These are phyloP conservation scores for Scylla paramamosain DNA, from an alignment of 1,140 invertebrate genomes.

Conservation along the genomic window DNA sequence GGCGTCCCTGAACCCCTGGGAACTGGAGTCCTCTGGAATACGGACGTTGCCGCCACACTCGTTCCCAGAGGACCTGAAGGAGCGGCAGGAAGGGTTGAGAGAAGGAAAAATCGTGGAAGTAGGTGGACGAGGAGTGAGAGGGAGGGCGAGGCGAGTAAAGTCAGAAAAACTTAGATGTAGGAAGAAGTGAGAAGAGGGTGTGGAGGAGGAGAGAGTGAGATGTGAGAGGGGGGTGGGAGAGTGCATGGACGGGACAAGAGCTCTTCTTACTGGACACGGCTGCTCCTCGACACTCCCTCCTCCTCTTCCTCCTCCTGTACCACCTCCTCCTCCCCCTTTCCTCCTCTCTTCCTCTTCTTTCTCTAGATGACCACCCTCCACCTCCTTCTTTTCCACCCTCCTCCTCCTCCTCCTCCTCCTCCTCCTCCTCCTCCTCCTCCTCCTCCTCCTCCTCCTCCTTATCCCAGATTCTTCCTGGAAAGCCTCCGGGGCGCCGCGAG, in stretches of 20 bases:
- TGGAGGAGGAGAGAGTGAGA: not conserved
- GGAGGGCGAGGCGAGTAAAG: not conserved
- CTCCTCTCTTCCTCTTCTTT: not conserved
- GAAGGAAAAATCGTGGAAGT: constrained; percentile 9
- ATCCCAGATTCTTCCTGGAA: not conserved
- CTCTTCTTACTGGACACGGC: not conserved
- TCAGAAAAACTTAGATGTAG: not conserved
- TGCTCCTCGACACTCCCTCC: constrained; percentile 22
- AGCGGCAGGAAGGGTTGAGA: not conserved
- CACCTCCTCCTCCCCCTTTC: not conserved
- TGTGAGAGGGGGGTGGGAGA: not conserved
- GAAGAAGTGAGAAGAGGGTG: not conserved
- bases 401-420: too few species aligned
- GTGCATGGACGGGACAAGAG: not conserved
- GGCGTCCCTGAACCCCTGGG: too few species aligned
- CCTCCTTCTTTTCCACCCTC: too few species aligned
- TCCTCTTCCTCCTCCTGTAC: not conserved
- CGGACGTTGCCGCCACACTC: too few species aligned
- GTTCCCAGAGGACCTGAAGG: not conserved
- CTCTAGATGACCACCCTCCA: not conserved
- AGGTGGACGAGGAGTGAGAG: not conserved
- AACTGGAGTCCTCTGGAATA: too few species aligned
- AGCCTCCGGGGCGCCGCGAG: not conserved
- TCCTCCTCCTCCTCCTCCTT: not conserved
- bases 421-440: too few species aligned